Conservation (phyloP, 2,888 invertebrate genomes). For the Aricia artaxerxes region DNA sequence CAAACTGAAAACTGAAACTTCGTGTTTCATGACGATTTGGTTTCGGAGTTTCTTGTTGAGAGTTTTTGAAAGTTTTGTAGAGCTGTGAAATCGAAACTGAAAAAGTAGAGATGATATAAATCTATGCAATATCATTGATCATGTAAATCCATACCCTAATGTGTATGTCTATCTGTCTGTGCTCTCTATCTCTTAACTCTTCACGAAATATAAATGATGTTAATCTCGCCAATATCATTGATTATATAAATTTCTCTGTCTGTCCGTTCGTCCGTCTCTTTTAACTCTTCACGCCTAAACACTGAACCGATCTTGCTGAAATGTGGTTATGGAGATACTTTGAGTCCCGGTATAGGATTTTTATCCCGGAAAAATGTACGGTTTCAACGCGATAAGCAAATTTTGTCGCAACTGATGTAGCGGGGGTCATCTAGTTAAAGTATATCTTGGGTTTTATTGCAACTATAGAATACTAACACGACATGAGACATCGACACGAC, state of each 20-base stretch:
- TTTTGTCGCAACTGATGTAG: background rate
- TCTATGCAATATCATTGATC: too few relatives aligned
- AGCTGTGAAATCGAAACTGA: too few relatives aligned
- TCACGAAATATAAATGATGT: too few relatives aligned
- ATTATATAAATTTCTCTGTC: too few relatives aligned
- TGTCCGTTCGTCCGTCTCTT: too few relatives aligned
- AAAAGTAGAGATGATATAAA: too few relatives aligned
- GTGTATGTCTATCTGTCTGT: too few relatives aligned
- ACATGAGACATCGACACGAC: background rate
- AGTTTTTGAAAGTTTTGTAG: too few relatives aligned
- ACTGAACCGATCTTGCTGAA: background rate
- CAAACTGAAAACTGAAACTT: conserved; percentile 1
- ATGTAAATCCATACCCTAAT: too few relatives aligned
- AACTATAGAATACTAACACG: background rate
- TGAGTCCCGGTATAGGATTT: background rate
- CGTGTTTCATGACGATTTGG: background rate
- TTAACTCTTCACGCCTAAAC: too few relatives aligned
- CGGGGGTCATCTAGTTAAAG: background rate
- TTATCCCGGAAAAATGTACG: background rate
- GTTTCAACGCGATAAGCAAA: background rate
- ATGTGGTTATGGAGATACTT: background rate
- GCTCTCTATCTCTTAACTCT: too few relatives aligned
- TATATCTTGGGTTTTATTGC: background rate
- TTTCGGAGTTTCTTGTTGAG: background rate
- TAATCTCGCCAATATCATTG: too few relatives aligned